A percentile compares a stretch with the other conserved stretches of the same genome.
phyloP scores from a whole-genome alignment of 64 coral and sea anemone species.

The Porites australiensis region DNA sequence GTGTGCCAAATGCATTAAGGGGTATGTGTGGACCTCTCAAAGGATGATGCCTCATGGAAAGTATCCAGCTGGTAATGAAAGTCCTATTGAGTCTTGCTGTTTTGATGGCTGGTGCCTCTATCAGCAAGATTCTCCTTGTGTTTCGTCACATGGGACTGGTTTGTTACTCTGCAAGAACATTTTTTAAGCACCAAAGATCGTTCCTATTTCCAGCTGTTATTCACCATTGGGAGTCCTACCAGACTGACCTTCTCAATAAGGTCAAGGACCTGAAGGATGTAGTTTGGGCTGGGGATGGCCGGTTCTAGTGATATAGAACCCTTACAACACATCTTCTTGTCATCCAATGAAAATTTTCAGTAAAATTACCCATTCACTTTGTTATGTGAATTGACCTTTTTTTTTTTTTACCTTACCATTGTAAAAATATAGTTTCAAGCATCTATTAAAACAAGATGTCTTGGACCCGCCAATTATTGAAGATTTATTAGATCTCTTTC shows the following conservation, averaged over 20 bases:
- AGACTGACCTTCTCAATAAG: neutral
- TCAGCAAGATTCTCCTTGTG: constrained; percentile 51
- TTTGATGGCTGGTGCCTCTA: constrained; percentile 57
- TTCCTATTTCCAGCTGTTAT: constrained; percentile 50
- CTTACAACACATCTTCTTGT: too few relatives aligned
- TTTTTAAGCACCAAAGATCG: constrained; percentile 33
- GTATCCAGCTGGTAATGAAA: constrained; percentile 38
- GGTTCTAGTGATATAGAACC: neutral
- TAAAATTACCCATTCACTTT: too few relatives aligned
- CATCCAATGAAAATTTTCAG: too few relatives aligned
- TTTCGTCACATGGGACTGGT: constrained; percentile 42
- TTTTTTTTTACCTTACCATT: too few relatives aligned
- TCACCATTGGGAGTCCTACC: constrained; percentile 20
- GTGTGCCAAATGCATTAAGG: neutral
- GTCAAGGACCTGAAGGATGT: constrained; percentile 44
- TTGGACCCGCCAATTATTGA: too few relatives aligned
- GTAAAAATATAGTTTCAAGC: too few relatives aligned
- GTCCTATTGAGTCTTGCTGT: constrained; percentile 38
- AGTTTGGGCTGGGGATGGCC: constrained; percentile 56
- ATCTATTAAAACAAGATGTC: too few relatives aligned
- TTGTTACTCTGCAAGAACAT: neutral
- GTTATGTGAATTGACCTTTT: too few relatives aligned
- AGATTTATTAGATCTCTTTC: too few relatives aligned
- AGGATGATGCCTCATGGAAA: neutral
- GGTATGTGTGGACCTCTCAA: constrained; percentile 24